Percentiles rank a stretch among this genome's conserved stretches.
These are phyloP conservation scores for Sebastes glaucus DNA, from an alignment of 2,797 vertebrate genomes.

Conservation along the genomic window DNA sequence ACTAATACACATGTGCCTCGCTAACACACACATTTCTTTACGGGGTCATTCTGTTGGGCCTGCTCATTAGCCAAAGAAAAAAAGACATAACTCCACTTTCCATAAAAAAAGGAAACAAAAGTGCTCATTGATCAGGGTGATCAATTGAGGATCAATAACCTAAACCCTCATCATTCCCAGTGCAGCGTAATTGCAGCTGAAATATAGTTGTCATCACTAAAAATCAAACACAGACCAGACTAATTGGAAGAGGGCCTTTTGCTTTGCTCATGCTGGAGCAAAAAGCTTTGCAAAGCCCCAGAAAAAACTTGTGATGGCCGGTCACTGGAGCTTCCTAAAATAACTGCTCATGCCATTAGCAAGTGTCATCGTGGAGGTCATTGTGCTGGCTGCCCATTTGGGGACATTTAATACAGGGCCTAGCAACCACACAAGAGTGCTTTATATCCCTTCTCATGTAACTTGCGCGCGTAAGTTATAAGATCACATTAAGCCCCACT, in stretches of 20 bases:
- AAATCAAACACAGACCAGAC: constrained; percentile 79
- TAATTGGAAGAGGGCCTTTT: constrained; percentile 81
- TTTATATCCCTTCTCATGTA: constrained; percentile 57
- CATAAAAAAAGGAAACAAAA: constrained; percentile 84
- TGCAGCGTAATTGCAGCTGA: constrained; percentile 83
- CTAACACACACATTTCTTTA: constrained; percentile 57
- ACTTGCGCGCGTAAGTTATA: constrained; percentile 54
- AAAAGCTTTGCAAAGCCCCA: constrained; percentile 68
- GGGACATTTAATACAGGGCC: constrained; percentile 71
- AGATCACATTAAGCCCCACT: constrained; percentile 44
- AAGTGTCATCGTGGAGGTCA: constrained; percentile 78
- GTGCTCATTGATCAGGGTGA: constrained; percentile 84
- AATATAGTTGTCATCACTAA: constrained; percentile 84
- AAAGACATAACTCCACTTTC: constrained; percentile 74
- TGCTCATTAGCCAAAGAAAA: constrained; percentile 74
- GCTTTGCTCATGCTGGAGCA: constrained; percentile 62
- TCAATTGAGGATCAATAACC: constrained; percentile 86
- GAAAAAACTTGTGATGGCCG: constrained; percentile 68
- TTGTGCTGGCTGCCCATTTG: constrained; percentile 66
- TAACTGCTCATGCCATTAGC: constrained; percentile 79
- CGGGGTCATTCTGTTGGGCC: constrained; percentile 58
- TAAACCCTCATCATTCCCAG: constrained; percentile 87
- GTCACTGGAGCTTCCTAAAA: constrained; percentile 71
- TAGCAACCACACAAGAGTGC: constrained; percentile 49
- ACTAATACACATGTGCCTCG: constrained; percentile 49